Evolutionary conservation across 2,888 invertebrate genomes (phyloP), one percentile per base, ranked within the genome.

Genomic region (Halocaridina rubra): DNA sequence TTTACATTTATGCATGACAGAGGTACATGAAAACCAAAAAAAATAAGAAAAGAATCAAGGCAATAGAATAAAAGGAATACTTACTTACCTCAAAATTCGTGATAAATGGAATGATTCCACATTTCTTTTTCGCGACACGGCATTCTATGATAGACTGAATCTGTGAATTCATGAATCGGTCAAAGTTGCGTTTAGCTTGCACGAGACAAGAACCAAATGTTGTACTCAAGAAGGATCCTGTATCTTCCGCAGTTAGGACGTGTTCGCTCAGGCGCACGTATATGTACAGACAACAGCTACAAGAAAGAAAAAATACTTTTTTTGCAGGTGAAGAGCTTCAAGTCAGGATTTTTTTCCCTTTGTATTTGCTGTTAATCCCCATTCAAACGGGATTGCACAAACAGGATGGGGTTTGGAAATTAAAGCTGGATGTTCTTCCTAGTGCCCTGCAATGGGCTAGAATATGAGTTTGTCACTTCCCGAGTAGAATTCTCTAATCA

Each of bases 281-380:
- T 87, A 98, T 96, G 89, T 97, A 96, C 94, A 98, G 96, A 78
- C 97, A 97, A 91, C 97, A 97, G 91, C 97, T 98, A n/a, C n/a
- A n/a, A 90, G 39, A 90, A 89, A 30, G 90, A 81, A 91, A 91
- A 89, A n/a, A n/a, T n/a, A n/a, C n/a, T n/a, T n/a, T n/a, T n/a
- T n/a, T n/a, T n/a, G n/a, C n/a, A n/a, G n/a, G n/a, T n/a, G n/a
- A n/a, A n/a, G n/a, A n/a, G n/a, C n/a, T n/a, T n/a, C n/a, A n/a
- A n/a, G n/a, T n/a, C n/a, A n/a, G n/a, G n/a, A n/a, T n/a, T n/a
- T n/a, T n/a, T n/a, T n/a, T n/a, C n/a, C n/a, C n/a, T n/a, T n/a
- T n/a, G n/a, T n/a, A n/a, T n/a, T n/a, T n/a, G n/a, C n/a, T n/a
- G n/a, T n/a, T n/a, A n/a, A n/a, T n/a, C n/a, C n/a, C n/a, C n/a